Conservation (phyloP, 2,888 invertebrate genomes). For the Amitus sp. region DNA sequence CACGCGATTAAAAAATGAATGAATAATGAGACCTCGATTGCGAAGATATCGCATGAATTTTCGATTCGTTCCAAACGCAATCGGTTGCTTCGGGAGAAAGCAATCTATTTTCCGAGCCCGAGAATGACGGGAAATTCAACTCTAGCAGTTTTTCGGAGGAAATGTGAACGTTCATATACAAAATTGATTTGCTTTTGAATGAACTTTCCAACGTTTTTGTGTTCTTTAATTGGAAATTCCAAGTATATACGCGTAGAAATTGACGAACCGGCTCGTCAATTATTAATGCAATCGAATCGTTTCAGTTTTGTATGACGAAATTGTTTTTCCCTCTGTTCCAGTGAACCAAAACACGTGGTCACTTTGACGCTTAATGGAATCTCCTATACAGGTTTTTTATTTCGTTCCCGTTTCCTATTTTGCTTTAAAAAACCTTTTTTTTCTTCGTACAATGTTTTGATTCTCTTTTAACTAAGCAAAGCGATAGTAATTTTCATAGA, state of each 20-base stretch:
- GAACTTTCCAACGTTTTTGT: too few species aligned
- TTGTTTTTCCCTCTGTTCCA: slow-evolving; percentile 11
- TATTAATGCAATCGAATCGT: too few species aligned
- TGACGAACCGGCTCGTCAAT: not conserved
- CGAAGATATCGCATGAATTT: not conserved
- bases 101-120: not conserved
- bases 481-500: too few species aligned
- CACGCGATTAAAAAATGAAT: slow-evolving; percentile 25
- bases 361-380: slow-evolving; percentile 46
- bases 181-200: not conserved
- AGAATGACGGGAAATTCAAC: too few species aligned
- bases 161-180: not conserved
- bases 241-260: not conserved
- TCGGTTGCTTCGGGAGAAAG: not conserved
- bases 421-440: too few species aligned
- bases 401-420: too few species aligned
- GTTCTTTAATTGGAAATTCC: not conserved
- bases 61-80: not conserved
- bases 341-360: slow-evolving; percentile 31
- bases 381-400: slow-evolving; percentile 36
- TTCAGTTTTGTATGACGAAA: not conserved
- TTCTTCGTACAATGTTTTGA: too few species aligned
- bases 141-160: too few species aligned
- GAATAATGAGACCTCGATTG: too few species aligned
- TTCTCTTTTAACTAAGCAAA: too few species aligned